phyloP scores from a whole-genome alignment of 64 coral and sea anemone genomes.

The Trachythela sp. region DNA sequence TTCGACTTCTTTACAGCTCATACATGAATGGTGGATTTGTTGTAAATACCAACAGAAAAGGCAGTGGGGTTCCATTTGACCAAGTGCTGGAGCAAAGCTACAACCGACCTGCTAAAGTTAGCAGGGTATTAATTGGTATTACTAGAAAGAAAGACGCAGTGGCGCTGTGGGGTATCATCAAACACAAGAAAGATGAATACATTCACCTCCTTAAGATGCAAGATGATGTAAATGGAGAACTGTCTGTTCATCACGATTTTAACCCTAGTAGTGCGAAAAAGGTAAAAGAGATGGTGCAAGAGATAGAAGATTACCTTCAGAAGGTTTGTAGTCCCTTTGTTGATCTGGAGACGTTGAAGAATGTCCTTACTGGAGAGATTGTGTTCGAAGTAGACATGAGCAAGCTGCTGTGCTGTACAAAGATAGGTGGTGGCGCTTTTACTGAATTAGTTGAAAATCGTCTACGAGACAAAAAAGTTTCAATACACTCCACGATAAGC shows the following conservation, averaged over 20 bases:
- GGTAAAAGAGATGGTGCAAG: too few relatives aligned
- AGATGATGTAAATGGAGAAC: too few relatives aligned
- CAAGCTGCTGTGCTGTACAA: not conserved
- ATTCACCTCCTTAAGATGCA: too few relatives aligned
- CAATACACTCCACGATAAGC: not conserved
- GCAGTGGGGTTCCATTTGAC: not conserved
- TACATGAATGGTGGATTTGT: too few relatives aligned
- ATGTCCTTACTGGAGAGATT: not conserved
- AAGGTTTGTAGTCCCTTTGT: too few relatives aligned
- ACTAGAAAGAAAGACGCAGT: not conserved
- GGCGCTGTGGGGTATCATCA: not conserved
- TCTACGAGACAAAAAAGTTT: too few relatives aligned
- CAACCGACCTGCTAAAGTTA: not conserved
- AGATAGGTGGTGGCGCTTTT: too few relatives aligned
- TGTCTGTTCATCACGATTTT: too few relatives aligned
- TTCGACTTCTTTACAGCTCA: too few relatives aligned
- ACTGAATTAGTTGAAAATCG: too few relatives aligned
- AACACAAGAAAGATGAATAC: not conserved
- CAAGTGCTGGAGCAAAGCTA: not conserved
- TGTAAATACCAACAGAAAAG: not conserved
- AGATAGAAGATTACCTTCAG: too few relatives aligned
- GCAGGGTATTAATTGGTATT: not conserved
- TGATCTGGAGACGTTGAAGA: not conserved
- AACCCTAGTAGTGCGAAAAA: too few relatives aligned
- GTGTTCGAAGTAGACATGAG: not conserved